Percentiles rank a stretch among this genome's conserved stretches.
These are phyloP conservation scores for Patella pellucida DNA, from an alignment of 2,888 invertebrate genomes.

Conservation along the genomic window DNA sequence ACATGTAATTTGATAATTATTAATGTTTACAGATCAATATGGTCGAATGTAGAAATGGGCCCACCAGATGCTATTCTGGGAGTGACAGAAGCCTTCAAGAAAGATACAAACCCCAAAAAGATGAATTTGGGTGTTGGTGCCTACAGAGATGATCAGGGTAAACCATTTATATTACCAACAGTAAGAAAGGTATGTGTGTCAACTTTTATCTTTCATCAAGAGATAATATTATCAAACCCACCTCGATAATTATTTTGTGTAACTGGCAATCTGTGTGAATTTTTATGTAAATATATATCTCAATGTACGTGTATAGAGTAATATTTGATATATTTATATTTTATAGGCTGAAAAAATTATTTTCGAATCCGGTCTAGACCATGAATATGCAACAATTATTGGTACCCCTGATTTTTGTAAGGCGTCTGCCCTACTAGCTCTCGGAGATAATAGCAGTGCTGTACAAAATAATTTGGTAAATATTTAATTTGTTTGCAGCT, in stretches of 20 bases:
- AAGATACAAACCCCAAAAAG: conserved; percentile 90
- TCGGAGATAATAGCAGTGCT: conserved; percentile 83
- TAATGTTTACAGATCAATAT: conserved; percentile 61
- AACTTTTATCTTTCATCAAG: too few relatives aligned
- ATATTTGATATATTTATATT: conserved; percentile 17
- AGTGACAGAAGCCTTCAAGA: conserved; percentile 95
- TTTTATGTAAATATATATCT: neutral
- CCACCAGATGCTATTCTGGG: conserved; percentile 99
- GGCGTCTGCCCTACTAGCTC: conserved; percentile 87
- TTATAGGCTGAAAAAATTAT: conserved; percentile 87
- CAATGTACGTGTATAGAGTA: neutral
- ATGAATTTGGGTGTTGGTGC: conserved; percentile 92
- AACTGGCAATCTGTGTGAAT: neutral
- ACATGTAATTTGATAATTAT: neutral
- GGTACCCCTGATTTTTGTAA: conserved; percentile 88
- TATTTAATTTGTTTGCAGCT: neutral
- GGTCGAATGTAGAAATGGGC: conserved; percentile 88
- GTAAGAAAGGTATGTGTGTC: conserved; percentile 74
- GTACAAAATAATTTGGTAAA: conserved; percentile 81
- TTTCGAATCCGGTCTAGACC: conserved; percentile 80
- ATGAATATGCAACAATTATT: conserved; percentile 95
- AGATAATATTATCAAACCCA: too few relatives aligned
- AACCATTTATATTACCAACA: conserved; percentile 93
- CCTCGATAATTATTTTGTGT: neutral
- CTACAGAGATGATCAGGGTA: conserved; percentile 96